These are phyloP conservation scores for Ernsta delagoae DNA, from an alignment of 2,888 invertebrate species.

Conservation along the genomic window DNA sequence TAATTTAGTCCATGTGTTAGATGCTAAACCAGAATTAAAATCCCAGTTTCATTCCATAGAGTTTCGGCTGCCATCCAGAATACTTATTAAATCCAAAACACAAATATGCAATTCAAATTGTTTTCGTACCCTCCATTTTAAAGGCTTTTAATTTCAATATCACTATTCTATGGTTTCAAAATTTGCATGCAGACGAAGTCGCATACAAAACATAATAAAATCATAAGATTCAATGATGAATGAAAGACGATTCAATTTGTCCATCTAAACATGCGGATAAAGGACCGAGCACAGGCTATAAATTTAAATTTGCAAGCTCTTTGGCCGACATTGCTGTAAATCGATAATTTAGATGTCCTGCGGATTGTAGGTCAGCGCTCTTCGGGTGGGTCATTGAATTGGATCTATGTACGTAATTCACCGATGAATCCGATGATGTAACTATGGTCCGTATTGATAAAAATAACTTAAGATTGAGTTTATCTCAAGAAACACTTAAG, in stretches of 20 bases:
- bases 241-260: slow-evolving; percentile 10
- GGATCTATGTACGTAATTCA: not conserved
- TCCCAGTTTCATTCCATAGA: no score
- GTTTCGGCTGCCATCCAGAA: no score
- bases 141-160: no score
- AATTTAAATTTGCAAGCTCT: slow-evolving; percentile 4
- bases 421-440: not conserved
- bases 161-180: no score
- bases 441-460: no score
- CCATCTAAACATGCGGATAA: slow-evolving; percentile 5
- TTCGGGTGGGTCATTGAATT: slow-evolving; percentile 1
- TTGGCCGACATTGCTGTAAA: slow-evolving; percentile 18
- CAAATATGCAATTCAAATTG: no score
- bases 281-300: not conserved
- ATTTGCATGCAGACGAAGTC: not conserved
- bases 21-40: no score
- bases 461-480: no score
- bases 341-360: slow-evolving; percentile 26
- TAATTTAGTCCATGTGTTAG: no score
- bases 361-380: slow-evolving; percentile 23
- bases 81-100: no score
- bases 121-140: no score
- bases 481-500: no score
- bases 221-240: not conserved
- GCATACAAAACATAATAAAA: not conserved